These are phyloP conservation scores for Psephotus haematonotus DNA, from an alignment of 2,113 vertebrate genomes.

Conservation along the genomic window DNA sequence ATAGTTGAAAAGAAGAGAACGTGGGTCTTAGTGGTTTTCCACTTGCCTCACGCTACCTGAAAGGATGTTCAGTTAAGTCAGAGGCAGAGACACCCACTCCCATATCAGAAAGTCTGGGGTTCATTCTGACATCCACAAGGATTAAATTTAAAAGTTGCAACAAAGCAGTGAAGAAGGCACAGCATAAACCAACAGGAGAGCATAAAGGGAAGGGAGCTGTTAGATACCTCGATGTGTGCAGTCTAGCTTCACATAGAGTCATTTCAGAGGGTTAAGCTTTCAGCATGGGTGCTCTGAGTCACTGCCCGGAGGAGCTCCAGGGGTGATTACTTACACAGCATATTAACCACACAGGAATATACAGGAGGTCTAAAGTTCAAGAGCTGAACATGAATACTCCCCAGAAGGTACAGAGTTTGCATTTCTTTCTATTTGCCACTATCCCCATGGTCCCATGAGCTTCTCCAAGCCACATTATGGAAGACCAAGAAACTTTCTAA, in stretches of 20 bases:
- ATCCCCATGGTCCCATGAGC: not conserved
- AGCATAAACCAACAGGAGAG: not conserved
- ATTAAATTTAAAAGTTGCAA: not conserved
- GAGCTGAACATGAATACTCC: slow-evolving; percentile 2
- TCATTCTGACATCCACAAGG: not conserved
- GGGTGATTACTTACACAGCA: slow-evolving; percentile 39
- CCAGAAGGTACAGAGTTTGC: slow-evolving; percentile 11
- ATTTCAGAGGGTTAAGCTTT: not conserved
- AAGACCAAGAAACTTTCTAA: not conserved
- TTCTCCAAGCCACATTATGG: not conserved
- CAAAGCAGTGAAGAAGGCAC: not conserved
- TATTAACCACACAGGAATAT: not conserved
- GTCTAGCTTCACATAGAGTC: not conserved
- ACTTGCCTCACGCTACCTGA: not conserved
- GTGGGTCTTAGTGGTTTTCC: not conserved
- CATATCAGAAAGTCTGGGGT: not conserved
- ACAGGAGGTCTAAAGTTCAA: slow-evolving; percentile 49
- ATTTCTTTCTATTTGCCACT: not conserved
- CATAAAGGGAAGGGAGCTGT: not conserved
- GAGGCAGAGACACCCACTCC: not conserved
- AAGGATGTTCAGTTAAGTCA: not conserved
- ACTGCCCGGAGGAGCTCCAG: slow-evolving; percentile 2
- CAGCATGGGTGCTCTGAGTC: slow-evolving; percentile 39
- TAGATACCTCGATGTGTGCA: rapidly evolving
- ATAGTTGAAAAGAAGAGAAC: not conserved